These are phyloP conservation scores for Spongilla lacustris DNA, from an alignment of 37 sponge, comb jelly and placozoan genomes.

Conservation along the genomic window DNA sequence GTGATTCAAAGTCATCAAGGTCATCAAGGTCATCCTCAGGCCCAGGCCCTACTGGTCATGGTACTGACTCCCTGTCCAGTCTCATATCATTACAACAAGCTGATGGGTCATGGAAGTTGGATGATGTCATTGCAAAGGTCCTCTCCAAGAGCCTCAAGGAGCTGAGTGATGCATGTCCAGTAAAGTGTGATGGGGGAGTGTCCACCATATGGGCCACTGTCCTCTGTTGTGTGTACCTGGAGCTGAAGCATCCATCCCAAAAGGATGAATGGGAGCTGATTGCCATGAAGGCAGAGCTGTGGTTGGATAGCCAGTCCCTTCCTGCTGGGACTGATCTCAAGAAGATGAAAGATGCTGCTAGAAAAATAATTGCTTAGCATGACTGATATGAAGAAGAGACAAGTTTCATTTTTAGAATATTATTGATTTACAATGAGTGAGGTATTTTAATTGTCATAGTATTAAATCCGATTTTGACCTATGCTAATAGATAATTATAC, in stretches of 20 bases:
- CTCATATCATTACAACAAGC: constrained; percentile 45
- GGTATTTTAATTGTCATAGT: too few relatives aligned
- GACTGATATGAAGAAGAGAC: too few relatives aligned
- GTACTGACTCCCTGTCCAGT: constrained; percentile 5
- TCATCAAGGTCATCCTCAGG: not conserved
- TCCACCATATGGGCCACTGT: constrained; percentile 64
- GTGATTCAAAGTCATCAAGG: too few relatives aligned
- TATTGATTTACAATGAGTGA: too few relatives aligned
- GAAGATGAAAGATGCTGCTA: constrained; percentile 5
- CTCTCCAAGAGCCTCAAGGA: constrained; percentile 26
- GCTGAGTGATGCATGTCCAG: constrained; percentile 44
- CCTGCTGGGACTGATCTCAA: constrained; percentile 12
- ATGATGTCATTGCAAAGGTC: not conserved
- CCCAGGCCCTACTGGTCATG: not conserved
- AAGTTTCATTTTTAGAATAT: too few relatives aligned
- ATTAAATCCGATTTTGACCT: too few relatives aligned
- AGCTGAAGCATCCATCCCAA: constrained; percentile 9
- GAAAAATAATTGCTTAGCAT: not conserved
- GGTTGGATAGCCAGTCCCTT: constrained; percentile 53
- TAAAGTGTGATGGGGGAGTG: constrained; percentile 26
- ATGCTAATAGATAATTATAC: too few relatives aligned
- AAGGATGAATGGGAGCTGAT: constrained; percentile 74
- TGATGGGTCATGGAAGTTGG: constrained; percentile 59
- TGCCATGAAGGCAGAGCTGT: constrained; percentile 68
- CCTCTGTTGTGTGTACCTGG: constrained; percentile 24